Evolutionary conservation across 2,113 vertebrate species (phyloP), one percentile per base, ranked within the genome.

Genomic region (Centropristis striata): DNA sequence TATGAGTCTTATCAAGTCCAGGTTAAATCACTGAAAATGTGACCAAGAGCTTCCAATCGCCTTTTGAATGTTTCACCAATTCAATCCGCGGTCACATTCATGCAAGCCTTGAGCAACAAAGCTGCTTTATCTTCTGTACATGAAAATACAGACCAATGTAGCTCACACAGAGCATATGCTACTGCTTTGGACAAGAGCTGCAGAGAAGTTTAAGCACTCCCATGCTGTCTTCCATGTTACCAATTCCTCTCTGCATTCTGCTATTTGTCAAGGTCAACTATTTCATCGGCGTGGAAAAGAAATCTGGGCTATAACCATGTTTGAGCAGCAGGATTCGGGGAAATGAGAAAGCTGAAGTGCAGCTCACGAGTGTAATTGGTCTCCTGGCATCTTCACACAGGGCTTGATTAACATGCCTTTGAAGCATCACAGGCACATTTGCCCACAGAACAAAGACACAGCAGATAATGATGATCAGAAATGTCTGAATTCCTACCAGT

Each of bases 351-450:
- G 82, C 89, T 90, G 83, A 92, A 93, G 90, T 87, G 87, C 71
- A 81, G 81, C 90, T 91, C 90, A 80, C 75, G 23, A 91, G 88
- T 87, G 88, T 93, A 93, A 94, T 95, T 94, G 93, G 93, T 92
- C 93, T 94, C 93, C 90, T 88, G 92, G 92, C 92, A 90, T 92
- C 91, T 90, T 84, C 85, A 88, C 75, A 84, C 53, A 58, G 83
- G 58, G 60, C 86, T 86, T 93, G 68, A 94, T 95, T 93, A 94
- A 90, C 92, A 94, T 91, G 87, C 77, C 92, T 95, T 95, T 95
- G 95, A 95, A 93, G 90, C 82, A 85, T 90, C 87, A 83, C 86
- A 80, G 85, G 76, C 86, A 85, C 84, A 92, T 95, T 93, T 92
- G 70, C 78, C 82, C 49, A 55, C 32, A 88, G 89, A 95, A 95